These are phyloP conservation scores for Alethe diademata DNA, from an alignment of 2,113 vertebrate species.

Conservation along the genomic window DNA sequence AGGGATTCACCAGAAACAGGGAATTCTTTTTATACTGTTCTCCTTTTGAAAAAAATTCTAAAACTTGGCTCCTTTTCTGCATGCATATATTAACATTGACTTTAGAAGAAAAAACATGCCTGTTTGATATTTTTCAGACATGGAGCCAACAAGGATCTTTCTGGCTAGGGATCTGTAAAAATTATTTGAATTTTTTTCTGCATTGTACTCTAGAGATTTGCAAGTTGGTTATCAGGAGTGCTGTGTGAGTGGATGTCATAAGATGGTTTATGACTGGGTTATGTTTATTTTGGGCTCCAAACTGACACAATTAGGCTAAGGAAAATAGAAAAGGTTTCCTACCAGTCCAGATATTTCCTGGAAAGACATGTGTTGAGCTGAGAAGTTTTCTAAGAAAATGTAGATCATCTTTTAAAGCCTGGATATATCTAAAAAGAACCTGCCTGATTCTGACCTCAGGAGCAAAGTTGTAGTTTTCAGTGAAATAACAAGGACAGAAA, in stretches of 20 bases:
- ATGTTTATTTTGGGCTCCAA: slow-evolving; percentile 4
- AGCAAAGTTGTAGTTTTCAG: not conserved
- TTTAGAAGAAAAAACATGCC: not conserved
- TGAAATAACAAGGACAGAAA: not conserved
- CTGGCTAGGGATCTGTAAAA: not conserved
- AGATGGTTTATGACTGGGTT: not conserved
- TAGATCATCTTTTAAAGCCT: not conserved
- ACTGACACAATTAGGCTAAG: not conserved
- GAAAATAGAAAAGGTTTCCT: not conserved
- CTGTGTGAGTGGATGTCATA: not conserved
- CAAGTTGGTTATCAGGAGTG: not conserved
- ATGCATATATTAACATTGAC: not conserved
- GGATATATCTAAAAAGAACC: not conserved
- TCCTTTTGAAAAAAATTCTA: not conserved
- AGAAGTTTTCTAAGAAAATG: slow-evolving; percentile 26
- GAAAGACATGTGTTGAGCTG: not conserved
- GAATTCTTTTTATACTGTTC: not conserved
- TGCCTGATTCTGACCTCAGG: not conserved
- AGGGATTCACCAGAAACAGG: not conserved
- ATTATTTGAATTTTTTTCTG: not conserved
- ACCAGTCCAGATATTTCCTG: slow-evolving; percentile 9
- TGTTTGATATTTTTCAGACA: not conserved
- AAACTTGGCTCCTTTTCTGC: not conserved
- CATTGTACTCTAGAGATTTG: not conserved
- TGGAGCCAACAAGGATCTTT: not conserved